phyloP scores from a whole-genome alignment of 1,140 invertebrate genomes.

The Teleogryllus occipitalis region DNA sequence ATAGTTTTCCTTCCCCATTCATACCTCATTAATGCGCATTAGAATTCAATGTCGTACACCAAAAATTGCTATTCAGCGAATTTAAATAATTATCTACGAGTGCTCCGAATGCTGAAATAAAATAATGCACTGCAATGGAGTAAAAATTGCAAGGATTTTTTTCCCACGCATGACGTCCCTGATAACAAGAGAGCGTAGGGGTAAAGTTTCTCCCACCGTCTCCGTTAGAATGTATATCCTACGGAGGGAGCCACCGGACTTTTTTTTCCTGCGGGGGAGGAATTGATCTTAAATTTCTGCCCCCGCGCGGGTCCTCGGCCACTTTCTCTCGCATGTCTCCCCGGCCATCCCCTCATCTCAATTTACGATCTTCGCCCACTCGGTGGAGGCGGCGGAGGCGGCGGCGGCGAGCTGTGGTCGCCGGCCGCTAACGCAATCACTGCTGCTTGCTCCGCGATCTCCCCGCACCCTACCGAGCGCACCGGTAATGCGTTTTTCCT shows the following conservation, averaged over 20 bases:
- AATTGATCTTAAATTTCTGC: constrained; percentile 5
- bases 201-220: not conserved
- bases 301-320: not conserved
- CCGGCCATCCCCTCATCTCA: not conserved
- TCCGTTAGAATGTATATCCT: not conserved
- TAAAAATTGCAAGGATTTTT: not conserved
- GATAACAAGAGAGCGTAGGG: not conserved
- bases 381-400: no score
- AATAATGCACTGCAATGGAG: no score
- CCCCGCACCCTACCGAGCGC: not conserved
- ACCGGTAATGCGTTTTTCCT: not conserved
- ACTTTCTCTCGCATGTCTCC: not conserved
- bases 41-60: no score
- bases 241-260: not conserved
- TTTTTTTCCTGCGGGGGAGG: not conserved
- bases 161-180: not conserved
- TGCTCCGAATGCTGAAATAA: no score
- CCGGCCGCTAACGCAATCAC: not conserved
- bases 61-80: no score
- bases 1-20: no score
- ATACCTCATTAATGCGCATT: no score
- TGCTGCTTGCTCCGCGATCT: not conserved
- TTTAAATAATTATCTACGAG: no score
- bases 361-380: not conserved
- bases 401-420: no score